phyloP scores from a whole-genome alignment of 2,113 vertebrate species.

The Orientallactaga bullata region DNA sequence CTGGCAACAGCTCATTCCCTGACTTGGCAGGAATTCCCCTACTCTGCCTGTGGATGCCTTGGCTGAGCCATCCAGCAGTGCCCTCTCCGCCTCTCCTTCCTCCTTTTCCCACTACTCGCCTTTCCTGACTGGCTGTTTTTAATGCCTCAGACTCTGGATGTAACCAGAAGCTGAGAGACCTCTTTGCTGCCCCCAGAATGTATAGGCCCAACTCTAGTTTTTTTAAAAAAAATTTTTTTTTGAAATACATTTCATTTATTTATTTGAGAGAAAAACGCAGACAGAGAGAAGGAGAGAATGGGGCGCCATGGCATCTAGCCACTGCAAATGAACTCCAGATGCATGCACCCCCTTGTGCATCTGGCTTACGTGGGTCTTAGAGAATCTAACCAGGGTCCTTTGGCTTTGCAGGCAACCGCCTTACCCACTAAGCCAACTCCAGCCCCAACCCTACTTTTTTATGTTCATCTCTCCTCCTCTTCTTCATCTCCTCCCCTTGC shows the following conservation, averaged over 20 bases:
- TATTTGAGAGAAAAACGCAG: too few species aligned
- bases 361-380: too few species aligned
- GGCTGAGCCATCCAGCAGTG: constrained; percentile 11
- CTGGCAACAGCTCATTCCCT: constrained; percentile 74
- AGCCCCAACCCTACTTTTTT: not conserved
- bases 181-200: not conserved
- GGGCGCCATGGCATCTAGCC: too few species aligned
- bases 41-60: constrained; percentile 64
- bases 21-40: constrained; percentile 80
- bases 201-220: not conserved
- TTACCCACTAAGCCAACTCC: too few species aligned
- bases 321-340: too few species aligned
- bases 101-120: not conserved
- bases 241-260: too few species aligned
- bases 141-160: constrained; percentile 2
- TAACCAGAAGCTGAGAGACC: not conserved
- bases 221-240: too few species aligned
- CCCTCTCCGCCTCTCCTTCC: not conserved
- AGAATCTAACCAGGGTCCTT: too few species aligned
- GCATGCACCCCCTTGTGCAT: too few species aligned
- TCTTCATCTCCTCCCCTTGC: too few species aligned
- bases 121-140: not conserved
- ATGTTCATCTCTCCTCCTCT: not conserved
- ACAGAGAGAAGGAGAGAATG: too few species aligned
- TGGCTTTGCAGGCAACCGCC: too few species aligned